These are phyloP conservation scores for Tenebrosternarchus preto DNA, from an alignment of 2,113 vertebrate species.

Conservation along the genomic window DNA sequence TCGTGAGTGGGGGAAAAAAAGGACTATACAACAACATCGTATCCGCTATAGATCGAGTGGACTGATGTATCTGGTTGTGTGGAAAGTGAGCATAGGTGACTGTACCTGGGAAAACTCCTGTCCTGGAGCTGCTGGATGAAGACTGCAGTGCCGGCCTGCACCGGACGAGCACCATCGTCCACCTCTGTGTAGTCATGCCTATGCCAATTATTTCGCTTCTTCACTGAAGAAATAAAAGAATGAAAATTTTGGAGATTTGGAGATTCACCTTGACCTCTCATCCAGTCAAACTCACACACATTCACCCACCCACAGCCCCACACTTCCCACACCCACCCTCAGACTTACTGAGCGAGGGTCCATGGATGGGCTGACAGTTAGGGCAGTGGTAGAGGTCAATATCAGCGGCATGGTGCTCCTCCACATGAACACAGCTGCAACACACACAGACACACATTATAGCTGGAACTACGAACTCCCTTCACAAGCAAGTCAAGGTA, in stretches of 20 bases:
- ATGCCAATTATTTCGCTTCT: slow-evolving; percentile 95
- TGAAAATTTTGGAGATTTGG: no score
- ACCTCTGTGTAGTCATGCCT: slow-evolving; percentile 94
- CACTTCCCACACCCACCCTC: background rate
- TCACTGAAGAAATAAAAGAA: slow-evolving; percentile 76
- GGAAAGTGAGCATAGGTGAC: background rate
- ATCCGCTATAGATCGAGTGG: no score
- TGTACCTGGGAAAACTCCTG: slow-evolving; percentile 89
- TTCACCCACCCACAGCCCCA: no score
- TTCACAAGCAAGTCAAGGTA: no score
- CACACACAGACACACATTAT: slow-evolving; percentile 13
- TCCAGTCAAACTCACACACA: background rate
- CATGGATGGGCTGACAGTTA: slow-evolving; percentile 88
- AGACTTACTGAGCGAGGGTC: slow-evolving; percentile 94
- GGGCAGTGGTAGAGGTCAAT: slow-evolving; percentile 99
- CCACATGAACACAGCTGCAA: slow-evolving; percentile 93
- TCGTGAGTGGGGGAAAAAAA: no score
- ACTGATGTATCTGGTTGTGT: no score
- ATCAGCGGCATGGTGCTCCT: slow-evolving; percentile 96
- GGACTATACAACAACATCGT: no score
- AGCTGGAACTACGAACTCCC: background rate
- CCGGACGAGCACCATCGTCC: slow-evolving; percentile 84
- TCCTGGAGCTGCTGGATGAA: slow-evolving; percentile 87
- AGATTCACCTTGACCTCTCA: no score
- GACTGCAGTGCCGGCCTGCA: slow-evolving; percentile 92